Conservation (phyloP, 1,140 invertebrate genomes). For the Ladona fulva region DNA sequence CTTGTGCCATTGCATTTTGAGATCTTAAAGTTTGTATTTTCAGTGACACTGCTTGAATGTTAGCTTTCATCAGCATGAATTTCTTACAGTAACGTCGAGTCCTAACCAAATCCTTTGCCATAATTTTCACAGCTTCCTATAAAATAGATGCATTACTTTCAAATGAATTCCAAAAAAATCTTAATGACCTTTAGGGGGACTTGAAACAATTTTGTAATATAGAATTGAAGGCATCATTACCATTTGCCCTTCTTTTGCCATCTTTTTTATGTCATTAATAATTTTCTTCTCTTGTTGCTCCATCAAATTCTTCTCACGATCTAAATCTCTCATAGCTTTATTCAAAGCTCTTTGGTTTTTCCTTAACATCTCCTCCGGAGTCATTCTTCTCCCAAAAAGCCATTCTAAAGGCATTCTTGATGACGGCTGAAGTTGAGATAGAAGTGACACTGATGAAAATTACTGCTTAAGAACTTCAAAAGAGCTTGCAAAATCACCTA, state of each 20-base stretch:
- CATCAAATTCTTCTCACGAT: conserved; percentile 89
- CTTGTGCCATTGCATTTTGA: conserved; percentile 98
- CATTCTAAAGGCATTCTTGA: conserved; percentile 66
- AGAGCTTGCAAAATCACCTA: too few relatives aligned
- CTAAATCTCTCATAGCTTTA: conserved; percentile 95
- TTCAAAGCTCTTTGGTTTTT: conserved; percentile 98
- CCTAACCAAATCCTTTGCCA: conserved; percentile 98
- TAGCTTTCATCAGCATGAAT: conserved; percentile 99
- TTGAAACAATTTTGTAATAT: background rate
- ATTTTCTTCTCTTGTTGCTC: conserved; percentile 99
- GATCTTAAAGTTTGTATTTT: conserved; percentile 98
- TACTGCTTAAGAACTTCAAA: too few relatives aligned
- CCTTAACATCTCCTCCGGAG: conserved; percentile 94
- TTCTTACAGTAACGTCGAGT: conserved; percentile 94
- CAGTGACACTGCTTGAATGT: conserved; percentile 96
- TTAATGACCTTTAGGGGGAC: background rate
- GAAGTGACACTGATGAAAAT: too few relatives aligned
- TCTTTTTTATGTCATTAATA: conserved; percentile 96
- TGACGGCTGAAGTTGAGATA: background rate
- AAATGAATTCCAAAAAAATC: background rate
- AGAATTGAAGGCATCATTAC: conserved; percentile 39
- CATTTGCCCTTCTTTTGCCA: conserved; percentile 99
- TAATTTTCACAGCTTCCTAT: conserved; percentile 98
- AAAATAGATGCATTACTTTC: conserved; percentile 24
- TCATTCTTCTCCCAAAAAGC: conserved; percentile 93